phyloP scores from a whole-genome alignment of 2,113 vertebrate genomes.

The Azemiops feae region DNA sequence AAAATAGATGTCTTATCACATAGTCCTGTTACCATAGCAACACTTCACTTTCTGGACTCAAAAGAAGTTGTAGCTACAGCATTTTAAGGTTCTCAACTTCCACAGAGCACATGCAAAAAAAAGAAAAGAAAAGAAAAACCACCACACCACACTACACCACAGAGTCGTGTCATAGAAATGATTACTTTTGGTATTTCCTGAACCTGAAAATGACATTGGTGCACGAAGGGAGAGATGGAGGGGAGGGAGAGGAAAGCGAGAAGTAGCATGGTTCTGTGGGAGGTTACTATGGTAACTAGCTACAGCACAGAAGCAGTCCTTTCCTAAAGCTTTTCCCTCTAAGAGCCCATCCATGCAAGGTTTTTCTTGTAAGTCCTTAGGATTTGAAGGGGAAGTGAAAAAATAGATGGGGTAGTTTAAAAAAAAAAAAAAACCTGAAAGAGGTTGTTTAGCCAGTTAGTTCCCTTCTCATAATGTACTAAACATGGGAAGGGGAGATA shows the following conservation, averaged over 20 bases:
- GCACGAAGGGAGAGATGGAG: constrained; percentile 74
- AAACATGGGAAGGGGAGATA: constrained; percentile 83
- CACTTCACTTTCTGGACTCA: constrained; percentile 81
- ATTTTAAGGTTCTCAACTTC: constrained; percentile 76
- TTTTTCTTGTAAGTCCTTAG: constrained; percentile 91
- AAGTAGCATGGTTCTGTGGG: constrained; percentile 85
- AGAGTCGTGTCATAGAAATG: constrained; percentile 60
- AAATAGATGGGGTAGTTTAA: constrained; percentile 52
- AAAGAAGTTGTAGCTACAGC: constrained; percentile 76
- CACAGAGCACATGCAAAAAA: constrained; percentile 66
- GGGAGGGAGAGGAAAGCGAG: constrained; percentile 54
- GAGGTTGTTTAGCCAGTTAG: constrained; percentile 60
- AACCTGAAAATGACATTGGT: constrained; percentile 77
- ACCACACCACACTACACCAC: not conserved
- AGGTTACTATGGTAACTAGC: constrained; percentile 83
- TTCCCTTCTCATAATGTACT: constrained; percentile 78
- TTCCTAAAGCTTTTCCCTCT: constrained; percentile 79
- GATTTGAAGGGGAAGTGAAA: constrained; percentile 65
- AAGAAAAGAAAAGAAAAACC: not conserved
- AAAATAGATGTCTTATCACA: constrained; percentile 79
- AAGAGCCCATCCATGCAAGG: constrained; percentile 74
- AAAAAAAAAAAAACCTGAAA: constrained; percentile 31
- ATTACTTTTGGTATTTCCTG: constrained; percentile 67
- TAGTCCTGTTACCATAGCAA: constrained; percentile 84
- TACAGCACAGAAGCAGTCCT: constrained; percentile 92